Conservation (phyloP, 1,140 invertebrate genomes). For the Cyphomyrmex costatus region DNA sequence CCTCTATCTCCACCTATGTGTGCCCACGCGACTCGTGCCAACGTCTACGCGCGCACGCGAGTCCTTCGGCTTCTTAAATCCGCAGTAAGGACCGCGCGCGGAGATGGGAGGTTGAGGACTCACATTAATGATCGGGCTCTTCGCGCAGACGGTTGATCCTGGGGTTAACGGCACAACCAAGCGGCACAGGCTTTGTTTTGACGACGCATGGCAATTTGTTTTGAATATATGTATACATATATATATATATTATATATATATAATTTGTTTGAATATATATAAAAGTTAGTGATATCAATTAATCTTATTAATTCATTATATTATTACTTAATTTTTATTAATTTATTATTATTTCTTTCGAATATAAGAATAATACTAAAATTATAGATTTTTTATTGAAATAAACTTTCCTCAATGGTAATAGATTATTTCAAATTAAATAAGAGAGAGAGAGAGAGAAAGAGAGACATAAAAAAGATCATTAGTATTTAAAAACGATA, state of each 20-base stretch:
- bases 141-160: slow-evolving; percentile 26
- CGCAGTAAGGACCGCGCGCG: background rate
- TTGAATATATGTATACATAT: background rate
- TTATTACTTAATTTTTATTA: no score
- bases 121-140: slow-evolving; percentile 1
- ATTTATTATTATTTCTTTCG: no score
- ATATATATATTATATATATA: background rate
- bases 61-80: slow-evolving; percentile 49
- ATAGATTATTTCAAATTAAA: no score
- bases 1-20: slow-evolving; percentile 45
- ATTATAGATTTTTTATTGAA: no score
- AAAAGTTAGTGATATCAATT: background rate
- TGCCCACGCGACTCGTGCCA: slow-evolving; percentile 43
- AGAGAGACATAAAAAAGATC: no score
- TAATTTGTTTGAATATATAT: background rate
- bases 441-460: no score
- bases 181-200: background rate
- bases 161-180: slow-evolving; percentile 6
- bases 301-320: no score
- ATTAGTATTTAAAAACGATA: no score
- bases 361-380: no score
- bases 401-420: no score
- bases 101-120: background rate
- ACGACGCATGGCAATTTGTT: background rate
- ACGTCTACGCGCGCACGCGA: slow-evolving; percentile 48